phyloP scores from a whole-genome alignment of 2,113 vertebrate genomes.

The Rhynchomys soricoides region DNA sequence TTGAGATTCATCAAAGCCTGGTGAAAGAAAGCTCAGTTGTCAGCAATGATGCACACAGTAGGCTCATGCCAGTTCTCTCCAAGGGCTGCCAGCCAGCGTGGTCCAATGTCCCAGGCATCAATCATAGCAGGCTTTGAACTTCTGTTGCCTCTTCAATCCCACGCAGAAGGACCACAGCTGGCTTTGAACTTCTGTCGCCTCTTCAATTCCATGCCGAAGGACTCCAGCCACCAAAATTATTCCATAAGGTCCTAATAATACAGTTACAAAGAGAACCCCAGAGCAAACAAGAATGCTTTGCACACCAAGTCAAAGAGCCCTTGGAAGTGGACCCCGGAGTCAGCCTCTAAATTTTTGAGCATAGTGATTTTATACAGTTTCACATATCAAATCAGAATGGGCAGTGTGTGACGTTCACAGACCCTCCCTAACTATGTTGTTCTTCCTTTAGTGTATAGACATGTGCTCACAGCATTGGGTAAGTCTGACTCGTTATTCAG shows the following conservation, averaged over 20 bases:
- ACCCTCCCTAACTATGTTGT: neutral
- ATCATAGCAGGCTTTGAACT: conserved; percentile 14
- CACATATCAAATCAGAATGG: conserved; percentile 50
- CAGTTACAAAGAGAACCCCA: conserved; percentile 35
- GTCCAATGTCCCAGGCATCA: neutral
- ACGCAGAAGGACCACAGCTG: conserved; percentile 25
- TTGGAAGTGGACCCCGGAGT: neutral
- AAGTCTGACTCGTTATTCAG: conserved; percentile 31
- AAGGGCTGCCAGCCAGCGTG: neutral
- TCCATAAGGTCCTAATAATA: conserved; percentile 34
- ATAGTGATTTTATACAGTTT: conserved; percentile 21
- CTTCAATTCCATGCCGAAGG: conserved; percentile 6
- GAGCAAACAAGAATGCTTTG: conserved; percentile 56
- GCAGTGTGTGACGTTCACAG: conserved; percentile 28
- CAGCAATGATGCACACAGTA: neutral
- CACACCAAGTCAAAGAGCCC: conserved; percentile 19
- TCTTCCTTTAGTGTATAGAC: neutral
- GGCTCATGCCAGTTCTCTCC: neutral
- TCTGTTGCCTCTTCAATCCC: neutral
- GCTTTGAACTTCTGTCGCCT: conserved; percentile 29
- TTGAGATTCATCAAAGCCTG: neutral
- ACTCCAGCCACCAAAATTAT: conserved; percentile 40
- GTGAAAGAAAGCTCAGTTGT: neutral
- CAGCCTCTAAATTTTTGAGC: conserved; percentile 27
- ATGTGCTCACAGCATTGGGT: neutral